Conservation (phyloP, 2,888 invertebrate genomes). For the Buathra laborator region DNA sequence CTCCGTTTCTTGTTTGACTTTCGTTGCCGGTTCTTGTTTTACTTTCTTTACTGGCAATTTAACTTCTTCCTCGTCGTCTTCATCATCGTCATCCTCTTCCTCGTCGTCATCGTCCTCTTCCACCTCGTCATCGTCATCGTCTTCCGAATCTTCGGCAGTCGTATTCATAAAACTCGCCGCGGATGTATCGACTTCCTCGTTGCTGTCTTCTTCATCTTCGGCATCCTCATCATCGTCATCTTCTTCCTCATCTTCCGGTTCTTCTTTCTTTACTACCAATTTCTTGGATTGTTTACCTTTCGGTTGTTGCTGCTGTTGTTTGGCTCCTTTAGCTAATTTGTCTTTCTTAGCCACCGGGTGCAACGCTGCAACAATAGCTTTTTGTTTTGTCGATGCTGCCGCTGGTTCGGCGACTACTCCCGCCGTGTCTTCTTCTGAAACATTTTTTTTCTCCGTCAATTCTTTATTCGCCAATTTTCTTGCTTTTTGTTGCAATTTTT, state of each 20-base stretch:
- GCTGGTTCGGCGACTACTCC: background rate
- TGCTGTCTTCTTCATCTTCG: conserved; percentile 50
- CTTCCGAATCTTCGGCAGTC: conserved; percentile 46
- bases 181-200: conserved; percentile 31
- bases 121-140: conserved; percentile 55
- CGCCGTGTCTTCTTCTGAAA: background rate
- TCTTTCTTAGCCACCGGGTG: conserved; percentile 30
- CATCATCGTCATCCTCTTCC: conserved; percentile 52
- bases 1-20: conserved; percentile 31
- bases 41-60: background rate
- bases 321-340: conserved; percentile 34
- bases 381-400: background rate
- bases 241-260: conserved; percentile 55
- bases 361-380: conserved; percentile 4
- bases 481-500: background rate
- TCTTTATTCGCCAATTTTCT: conserved; percentile 6
- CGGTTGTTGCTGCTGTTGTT: background rate
- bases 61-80: conserved; percentile 40
- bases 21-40: conserved; percentile 38
- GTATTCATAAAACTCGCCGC: background rate
- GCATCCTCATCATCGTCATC: conserved; percentile 57
- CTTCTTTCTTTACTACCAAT: conserved; percentile 40
- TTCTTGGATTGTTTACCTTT: conserved; percentile 42
- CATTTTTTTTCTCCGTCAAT: background rate
- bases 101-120: conserved; percentile 58